Base-by-base conservation (phyloP, 2,888 invertebrate genomes). In the Oligia fasciuncula region DNA sequence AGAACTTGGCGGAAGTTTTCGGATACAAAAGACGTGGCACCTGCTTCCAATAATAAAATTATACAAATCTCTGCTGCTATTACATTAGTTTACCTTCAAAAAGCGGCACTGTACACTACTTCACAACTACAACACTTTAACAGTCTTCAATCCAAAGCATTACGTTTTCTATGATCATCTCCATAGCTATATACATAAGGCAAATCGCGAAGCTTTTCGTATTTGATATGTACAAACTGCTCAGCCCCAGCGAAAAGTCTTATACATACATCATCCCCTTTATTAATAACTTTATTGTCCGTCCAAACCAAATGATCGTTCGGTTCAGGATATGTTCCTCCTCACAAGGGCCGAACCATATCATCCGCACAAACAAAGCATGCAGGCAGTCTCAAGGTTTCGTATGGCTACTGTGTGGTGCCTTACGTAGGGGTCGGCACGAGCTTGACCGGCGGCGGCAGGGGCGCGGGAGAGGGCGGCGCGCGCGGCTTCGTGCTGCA, bases 401-500 rank as follows among this genome's bases (percentile, higher is more conserved):
- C 83, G 90, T 90, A 89, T 90, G 91, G 92, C 90, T 89, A 91
- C 89, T 88, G 88, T 91, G 86, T 93, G 91, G 91, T 94, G 95
- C 96, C 97, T 97, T 97, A 97, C 97, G 97, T 97, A 93, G 98
- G 98, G 93, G 98, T 97, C 91, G 97, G 97, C 95, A 97, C 97
- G 97, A 98, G 97, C 97, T 98, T 98, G 96, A 98, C 98, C 92
- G 98, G 98, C 93, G 98, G 98, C 94, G 98, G 98, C 97, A 98
- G 97, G 95, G 98, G 98, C 97, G 98, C 97, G 96, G 98, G 98
- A 96, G 98, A 98, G 93, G 98, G 98, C 96, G 98, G 98, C 95
- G 97, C 97, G 97, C 97, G 98, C 98, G 97, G 98, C 98, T 97
- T 98, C 97, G 98, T 98, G 98, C 98, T 98, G 98, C 98, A 98